Base-by-base conservation (phyloP, 2,888 invertebrate species). In the Noctua pronuba region DNA sequence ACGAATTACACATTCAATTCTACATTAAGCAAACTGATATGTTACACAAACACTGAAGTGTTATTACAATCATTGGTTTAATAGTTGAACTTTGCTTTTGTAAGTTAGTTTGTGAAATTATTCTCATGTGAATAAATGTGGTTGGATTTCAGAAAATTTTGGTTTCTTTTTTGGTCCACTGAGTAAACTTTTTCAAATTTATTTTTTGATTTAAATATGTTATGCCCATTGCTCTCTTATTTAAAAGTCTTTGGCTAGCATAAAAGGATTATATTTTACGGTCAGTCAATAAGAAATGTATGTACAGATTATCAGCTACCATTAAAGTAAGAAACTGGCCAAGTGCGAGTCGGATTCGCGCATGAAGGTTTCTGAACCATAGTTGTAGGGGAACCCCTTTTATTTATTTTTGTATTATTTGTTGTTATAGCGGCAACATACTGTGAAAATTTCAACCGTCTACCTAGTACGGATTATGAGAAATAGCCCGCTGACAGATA, bases 11-110 rank as follows among this genome's bases (percentile, higher is more conserved):
- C 55, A 83, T 80, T 76, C 73, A 67, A 79, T 77, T 75, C 58
- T 75, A 79, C 38, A 65, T 73, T n/a, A 74, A 67, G 21, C 66
- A 60, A 80, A 71, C 52, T 73, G 21, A 82, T 71, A 70, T 58
- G 28, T 73, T 70, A 83, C n/a, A 60, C 65, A 80, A 83, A 83
- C 35, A 75, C n/a, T 52, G 44, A 66, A 85, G 60, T 76, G 35
- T 72, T 78, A 76, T 69, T 77, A 62, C 64, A 67, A 80, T 60
- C 28, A 66, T 65, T 69, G 68, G 60, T 85, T 78, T 62, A n/a
- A 62, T 73, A 44, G 64, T 79, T 68, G 8, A 72, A 74, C 41
- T 70, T 73, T 79, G 70, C 16, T 70, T 69, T 73, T 31, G 38
- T 38, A 46, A 21, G 24, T 71, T 66, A 28, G 13, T 75, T 71